Evolutionary conservation across 2,113 vertebrate genomes (phyloP).

Genomic region (Harpagus bidentatus): DNA sequence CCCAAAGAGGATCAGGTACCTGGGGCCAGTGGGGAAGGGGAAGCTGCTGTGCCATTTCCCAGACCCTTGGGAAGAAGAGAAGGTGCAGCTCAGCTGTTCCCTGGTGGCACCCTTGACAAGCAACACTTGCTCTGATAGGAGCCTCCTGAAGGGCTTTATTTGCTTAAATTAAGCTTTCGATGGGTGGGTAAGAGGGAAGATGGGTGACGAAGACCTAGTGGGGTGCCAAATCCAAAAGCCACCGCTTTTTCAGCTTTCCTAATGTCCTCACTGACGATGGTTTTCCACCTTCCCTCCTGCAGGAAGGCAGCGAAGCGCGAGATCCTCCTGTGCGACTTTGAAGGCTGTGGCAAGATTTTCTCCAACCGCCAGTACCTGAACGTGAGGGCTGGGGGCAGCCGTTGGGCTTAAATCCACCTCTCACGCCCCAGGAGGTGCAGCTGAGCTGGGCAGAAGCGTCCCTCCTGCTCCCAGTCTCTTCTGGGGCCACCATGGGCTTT

Average conservation of each 20-base stretch:
- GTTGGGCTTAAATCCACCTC: neutral
- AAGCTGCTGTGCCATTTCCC: neutral
- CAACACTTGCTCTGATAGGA: neutral
- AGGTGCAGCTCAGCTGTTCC: neutral
- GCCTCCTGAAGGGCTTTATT: neutral
- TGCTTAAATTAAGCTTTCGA: neutral
- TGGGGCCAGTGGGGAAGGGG: neutral
- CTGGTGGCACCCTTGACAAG: neutral
- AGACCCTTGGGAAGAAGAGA: neutral
- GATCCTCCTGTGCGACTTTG: constrained; percentile 80
- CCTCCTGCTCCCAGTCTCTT: neutral
- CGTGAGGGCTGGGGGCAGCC: constrained; percentile 37
- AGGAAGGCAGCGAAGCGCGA: constrained; percentile 79
- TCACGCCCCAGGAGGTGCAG: rapidly evolving
- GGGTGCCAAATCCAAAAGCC: neutral
- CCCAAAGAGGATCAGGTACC: constrained; percentile 75
- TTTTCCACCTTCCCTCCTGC: neutral
- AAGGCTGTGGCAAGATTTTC: constrained; percentile 82
- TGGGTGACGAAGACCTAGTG: neutral
- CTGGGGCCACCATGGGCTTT: neutral
- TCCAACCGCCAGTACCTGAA: constrained; percentile 84
- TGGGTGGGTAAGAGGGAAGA: neutral
- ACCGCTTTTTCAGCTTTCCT: neutral
- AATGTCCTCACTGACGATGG: neutral
- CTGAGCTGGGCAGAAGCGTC: neutral